Evolutionary conservation across 2,797 vertebrate genomes (phyloP).

Genomic region (Lophotriccus pileatus): DNA sequence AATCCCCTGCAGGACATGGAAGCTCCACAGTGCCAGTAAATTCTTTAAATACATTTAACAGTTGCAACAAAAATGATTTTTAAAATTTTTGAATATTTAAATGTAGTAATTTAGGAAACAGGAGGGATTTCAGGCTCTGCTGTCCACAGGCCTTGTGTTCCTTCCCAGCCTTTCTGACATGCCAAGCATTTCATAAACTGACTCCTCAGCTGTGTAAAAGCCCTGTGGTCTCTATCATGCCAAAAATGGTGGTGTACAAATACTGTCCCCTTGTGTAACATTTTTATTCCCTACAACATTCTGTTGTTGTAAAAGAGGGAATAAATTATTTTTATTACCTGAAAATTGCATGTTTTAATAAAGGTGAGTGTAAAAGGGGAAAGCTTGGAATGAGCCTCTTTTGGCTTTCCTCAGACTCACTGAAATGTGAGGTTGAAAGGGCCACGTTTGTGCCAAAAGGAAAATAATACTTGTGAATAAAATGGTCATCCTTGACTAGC

Average conservation of each 20-base stretch:
- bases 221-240: background rate
- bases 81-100: background rate
- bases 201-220: background rate
- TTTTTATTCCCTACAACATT: background rate
- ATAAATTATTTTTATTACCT: background rate
- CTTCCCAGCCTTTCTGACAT: background rate
- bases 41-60: background rate
- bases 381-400: background rate
- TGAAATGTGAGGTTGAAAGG: background rate
- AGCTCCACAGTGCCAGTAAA: background rate
- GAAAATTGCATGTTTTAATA: background rate
- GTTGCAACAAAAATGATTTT: background rate
- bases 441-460: background rate
- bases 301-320: background rate
- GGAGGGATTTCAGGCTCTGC: background rate
- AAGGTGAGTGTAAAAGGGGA: background rate
- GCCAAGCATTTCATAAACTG: background rate
- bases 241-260: background rate
- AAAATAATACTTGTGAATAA: background rate
- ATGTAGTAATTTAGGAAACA: background rate
- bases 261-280: background rate
- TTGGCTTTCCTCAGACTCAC: background rate
- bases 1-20: background rate
- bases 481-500: background rate
- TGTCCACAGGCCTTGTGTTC: background rate